These are phyloP conservation scores for Gibbula magus DNA, from an alignment of 2,888 invertebrate genomes.

Conservation along the genomic window DNA sequence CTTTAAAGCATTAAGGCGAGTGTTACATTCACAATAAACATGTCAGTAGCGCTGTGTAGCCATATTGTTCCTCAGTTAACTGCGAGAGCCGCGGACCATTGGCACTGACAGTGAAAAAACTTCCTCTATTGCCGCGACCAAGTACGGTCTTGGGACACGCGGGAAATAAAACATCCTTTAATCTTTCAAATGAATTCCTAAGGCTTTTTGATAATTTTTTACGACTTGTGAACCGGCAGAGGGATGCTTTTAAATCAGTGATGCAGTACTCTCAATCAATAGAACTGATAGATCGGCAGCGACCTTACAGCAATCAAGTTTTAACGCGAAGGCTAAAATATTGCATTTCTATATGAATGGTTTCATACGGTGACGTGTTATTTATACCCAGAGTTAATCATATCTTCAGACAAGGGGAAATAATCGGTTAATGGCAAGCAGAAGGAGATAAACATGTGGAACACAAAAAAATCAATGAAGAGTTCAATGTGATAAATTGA, in stretches of 20 bases:
- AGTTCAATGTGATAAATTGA: too few relatives aligned
- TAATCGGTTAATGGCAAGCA: too few relatives aligned
- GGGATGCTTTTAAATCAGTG: not conserved
- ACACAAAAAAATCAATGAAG: too few relatives aligned
- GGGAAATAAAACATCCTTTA: conserved; percentile 16
- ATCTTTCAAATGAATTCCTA: conserved; percentile 20
- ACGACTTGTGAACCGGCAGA: not conserved
- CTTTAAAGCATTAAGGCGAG: conserved; percentile 19
- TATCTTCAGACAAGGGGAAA: too few relatives aligned
- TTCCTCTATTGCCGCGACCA: not conserved
- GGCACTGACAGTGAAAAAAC: not conserved
- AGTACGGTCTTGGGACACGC: not conserved
- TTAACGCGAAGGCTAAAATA: not conserved
- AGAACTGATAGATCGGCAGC: not conserved
- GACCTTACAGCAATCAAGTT: not conserved
- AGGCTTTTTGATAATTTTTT: not conserved
- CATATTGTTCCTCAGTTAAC: not conserved
- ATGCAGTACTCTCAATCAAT: not conserved
- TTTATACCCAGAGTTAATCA: too few relatives aligned
- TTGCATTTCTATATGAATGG: not conserved
- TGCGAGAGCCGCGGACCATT: not conserved
- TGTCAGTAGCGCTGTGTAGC: not conserved
- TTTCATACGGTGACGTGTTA: too few relatives aligned
- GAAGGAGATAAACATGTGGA: too few relatives aligned
- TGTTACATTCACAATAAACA: conserved; percentile 20